Evolutionary conservation across 2,888 invertebrate species (phyloP), one percentile per base, ranked within the genome.

Genomic region (Heteromyza rotundicornis): DNA sequence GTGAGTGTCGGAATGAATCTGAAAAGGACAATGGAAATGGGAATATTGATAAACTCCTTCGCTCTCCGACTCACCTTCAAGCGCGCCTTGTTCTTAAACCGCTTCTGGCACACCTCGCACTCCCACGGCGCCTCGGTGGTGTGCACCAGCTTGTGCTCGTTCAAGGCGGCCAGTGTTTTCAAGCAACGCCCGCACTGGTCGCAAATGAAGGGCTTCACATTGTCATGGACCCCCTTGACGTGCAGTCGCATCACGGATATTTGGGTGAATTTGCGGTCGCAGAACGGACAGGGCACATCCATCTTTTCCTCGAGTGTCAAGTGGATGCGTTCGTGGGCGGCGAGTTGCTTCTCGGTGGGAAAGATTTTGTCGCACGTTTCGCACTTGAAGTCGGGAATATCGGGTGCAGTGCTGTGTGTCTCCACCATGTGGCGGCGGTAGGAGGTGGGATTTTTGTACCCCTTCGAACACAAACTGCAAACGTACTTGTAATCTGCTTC

Each of bases 101-200:
- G 69, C 16, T 80, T 80, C 1, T 75, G 72, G 50, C 83, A 83
- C 22, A 82, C 79, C 1, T 77, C 71, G 69, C 86, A 86, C 49
- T 79, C 78, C 66, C 81, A 85, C 0, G 85, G 85, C 2, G 82
- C 79, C 3, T 82, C 84, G 1, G 84, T 83, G 16, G 83, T 84
- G 64, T 86, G 86, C 1, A 83, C 84, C 3, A 85, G 75, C 62
- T 84, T 81, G 71, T 86, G 86, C 64, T 85, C 85, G 40, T 82
- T 84, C 0, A 86, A 71, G 1, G 85, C 84, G 1, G 85, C 84
- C 51, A 83, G 81, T 2, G 85, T 84, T 27, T 84, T 84, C 17
- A 85, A 80, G 12, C 83, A 80, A 58, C 84, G 82, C 0, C 85
- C 85, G 67, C 85, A 86, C 60, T 81, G 79, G 61, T 85, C 84